These are phyloP conservation scores for Pelusios castaneus DNA, from an alignment of 2,113 vertebrate species.

Conservation along the genomic window DNA sequence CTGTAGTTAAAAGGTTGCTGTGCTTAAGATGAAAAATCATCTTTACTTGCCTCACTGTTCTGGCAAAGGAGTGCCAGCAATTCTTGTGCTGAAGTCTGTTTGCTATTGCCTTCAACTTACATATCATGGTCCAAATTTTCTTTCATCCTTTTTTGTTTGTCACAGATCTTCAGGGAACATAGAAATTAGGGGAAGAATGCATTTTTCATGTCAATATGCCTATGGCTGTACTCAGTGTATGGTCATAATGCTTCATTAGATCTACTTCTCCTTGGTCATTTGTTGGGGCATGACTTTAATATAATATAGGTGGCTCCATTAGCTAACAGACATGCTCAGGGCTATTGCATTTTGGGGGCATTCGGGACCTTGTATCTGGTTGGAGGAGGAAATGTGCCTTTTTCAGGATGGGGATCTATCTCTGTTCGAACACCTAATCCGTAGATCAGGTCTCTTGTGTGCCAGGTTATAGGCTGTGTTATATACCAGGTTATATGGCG, in stretches of 20 bases:
- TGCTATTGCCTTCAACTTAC: not conserved
- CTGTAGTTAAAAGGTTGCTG: not conserved
- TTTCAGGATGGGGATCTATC: not conserved
- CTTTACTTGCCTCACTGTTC: not conserved
- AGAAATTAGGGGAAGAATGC: fast-evolving
- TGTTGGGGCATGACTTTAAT: not conserved
- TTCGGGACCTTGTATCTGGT: fast-evolving
- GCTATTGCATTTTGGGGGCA: not conserved
- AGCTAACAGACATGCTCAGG: not conserved
- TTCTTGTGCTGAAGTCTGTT: not conserved
- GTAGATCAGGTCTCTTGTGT: not conserved
- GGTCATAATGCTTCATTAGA: not conserved
- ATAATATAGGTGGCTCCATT: not conserved
- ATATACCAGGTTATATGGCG: not conserved
- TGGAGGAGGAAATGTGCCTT: not conserved
- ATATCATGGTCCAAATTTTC: not conserved
- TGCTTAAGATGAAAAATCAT: not conserved
- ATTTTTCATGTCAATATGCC: fast-evolving
- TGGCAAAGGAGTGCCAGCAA: not conserved
- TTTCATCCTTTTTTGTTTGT: not conserved
- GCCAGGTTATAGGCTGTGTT: not conserved
- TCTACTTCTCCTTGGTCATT: not conserved
- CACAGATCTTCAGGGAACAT: not conserved
- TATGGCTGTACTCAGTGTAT: not conserved
- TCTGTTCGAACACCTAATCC: not conserved